Conservation (phyloP, 2,797 vertebrate species). For the Pipistrellus kuhlii region DNA sequence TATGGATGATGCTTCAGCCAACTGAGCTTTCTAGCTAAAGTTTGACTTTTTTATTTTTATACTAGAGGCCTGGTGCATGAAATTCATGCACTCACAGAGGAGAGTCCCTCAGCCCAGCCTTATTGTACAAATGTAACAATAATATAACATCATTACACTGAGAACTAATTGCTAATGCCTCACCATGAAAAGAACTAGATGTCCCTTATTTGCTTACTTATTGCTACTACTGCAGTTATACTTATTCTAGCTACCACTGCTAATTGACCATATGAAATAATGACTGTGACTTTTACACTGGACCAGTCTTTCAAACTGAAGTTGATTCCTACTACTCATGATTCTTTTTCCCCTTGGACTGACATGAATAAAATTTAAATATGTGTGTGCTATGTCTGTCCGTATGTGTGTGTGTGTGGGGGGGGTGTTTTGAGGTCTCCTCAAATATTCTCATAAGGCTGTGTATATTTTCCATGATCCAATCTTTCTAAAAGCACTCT, state of each 20-base stretch:
- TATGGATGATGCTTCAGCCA: not conserved
- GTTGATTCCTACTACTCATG: not conserved
- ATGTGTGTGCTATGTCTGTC: too few relatives aligned
- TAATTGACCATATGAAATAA: not conserved
- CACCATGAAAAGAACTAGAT: not conserved
- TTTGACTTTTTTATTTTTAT: not conserved
- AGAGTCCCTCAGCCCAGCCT: too few relatives aligned
- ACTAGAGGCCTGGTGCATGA: not conserved
- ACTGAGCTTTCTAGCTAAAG: not conserved
- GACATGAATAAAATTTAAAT: not conserved
- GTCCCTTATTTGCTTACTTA: not conserved
- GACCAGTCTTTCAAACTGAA: not conserved
- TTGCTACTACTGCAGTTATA: not conserved
- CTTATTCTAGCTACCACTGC: not conserved
- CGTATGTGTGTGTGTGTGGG: not conserved
- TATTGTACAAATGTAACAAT: not conserved
- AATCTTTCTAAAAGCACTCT: not conserved
- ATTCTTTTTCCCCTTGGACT: not conserved
- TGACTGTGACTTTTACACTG: not conserved
- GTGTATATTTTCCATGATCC: not conserved
- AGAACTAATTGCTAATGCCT: not conserved
- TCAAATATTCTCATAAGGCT: not conserved
- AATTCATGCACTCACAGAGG: fast-evolving
- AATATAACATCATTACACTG: not conserved
- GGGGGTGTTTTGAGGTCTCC: not conserved